Base-by-base conservation (phyloP, 2,113 vertebrate genomes). In the Oostethus manadensis region DNA sequence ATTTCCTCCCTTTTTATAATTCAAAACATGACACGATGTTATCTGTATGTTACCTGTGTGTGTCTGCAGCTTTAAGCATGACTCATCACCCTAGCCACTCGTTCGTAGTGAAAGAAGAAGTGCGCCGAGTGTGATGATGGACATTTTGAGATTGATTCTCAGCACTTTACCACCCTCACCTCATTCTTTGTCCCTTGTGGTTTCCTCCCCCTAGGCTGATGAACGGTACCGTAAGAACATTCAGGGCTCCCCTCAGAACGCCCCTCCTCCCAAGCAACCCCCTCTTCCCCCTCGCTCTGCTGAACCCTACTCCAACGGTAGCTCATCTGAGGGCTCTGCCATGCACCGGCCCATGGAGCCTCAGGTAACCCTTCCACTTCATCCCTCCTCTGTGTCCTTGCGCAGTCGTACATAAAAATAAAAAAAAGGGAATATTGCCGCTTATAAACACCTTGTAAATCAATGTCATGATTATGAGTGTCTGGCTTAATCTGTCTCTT, bases 141-240 rank as follows among this genome's bases (percentile, higher is more conserved):
- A 50, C 17, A n/a, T 8, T 40, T 21, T 18, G 11, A 21, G 11
- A 33, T 21, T 21, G 18, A 21, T 35, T 54, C 29, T 18, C 4
- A 11, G 17, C 48, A 4, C 21, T 26, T 26, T 23, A 33, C 53
- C 16, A 46, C 8, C n/a, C 42, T 79, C 17, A 51, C 50, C 49
- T 50, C 4, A 55, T 0, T 60, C 35, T 71, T 16, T 18, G 1
- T n/a, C 22, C 51, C 51, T 17, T 65, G 0, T 26, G 0, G n/a
- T 50, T 44, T 66, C 80, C 63, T 62, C 60, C 51, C 40, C 71
- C 66, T 88, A 98, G 97, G 94, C 92, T 44, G 97, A 99, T 58
- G 97, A 99, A 78, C 92, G 96, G 59, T 95, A 94, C 90, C 94
- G 95, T 76, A 97, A 97, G 89, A 93, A 93, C 80, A 94, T 92